Evolutionary conservation across 2,797 vertebrate species (phyloP).

Genomic region (Tarsius wallacei): DNA sequence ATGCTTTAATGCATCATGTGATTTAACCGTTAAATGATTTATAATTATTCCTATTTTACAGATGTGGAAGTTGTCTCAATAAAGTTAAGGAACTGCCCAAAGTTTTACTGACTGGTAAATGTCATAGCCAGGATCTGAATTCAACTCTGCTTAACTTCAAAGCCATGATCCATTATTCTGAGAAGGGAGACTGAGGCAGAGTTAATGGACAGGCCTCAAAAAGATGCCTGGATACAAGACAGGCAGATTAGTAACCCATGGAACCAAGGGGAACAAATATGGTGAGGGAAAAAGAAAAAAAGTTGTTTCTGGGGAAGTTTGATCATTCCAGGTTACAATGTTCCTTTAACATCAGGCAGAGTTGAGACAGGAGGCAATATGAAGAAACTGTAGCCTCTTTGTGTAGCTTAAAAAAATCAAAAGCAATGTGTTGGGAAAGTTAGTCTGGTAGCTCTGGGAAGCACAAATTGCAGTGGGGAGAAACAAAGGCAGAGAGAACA

Average conservation of each 20-base stretch:
- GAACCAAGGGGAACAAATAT: background rate
- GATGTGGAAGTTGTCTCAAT: background rate
- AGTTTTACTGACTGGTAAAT: background rate
- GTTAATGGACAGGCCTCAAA: background rate
- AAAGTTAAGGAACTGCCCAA: background rate
- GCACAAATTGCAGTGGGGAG: background rate
- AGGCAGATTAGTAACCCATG: background rate
- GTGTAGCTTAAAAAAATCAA: background rate
- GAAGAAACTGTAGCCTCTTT: background rate
- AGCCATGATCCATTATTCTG: background rate
- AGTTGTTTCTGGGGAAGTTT: background rate
- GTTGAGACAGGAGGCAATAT: background rate
- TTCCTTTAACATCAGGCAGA: background rate
- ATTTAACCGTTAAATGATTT: background rate
- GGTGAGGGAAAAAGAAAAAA: background rate
- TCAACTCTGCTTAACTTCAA: background rate
- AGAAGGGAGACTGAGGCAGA: background rate
- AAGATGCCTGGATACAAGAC: background rate
- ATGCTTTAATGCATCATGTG: background rate
- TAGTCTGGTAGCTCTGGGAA: background rate
- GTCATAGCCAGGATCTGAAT: background rate
- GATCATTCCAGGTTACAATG: background rate
- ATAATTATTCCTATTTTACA: background rate
- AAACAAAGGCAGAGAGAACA: background rate
- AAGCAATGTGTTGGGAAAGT: background rate